Conservation (phyloP, 2,888 invertebrate species). For the Neria commutata region DNA sequence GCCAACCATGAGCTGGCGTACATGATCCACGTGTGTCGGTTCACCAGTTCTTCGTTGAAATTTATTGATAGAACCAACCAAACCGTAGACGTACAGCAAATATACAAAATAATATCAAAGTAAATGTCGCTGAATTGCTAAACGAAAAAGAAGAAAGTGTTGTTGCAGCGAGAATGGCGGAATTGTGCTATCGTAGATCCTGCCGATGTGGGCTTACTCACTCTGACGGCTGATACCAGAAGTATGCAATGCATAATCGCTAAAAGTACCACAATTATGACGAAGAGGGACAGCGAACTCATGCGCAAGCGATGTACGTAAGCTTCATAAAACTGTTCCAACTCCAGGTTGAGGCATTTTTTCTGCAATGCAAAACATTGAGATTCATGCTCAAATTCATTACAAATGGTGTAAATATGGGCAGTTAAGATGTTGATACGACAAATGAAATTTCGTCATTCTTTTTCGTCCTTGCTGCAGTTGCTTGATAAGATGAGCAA, state of each 20-base stretch:
- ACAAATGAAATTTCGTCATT: too few relatives aligned
- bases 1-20: conserved; percentile 61
- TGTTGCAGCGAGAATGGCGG: not conserved
- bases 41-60: conserved; percentile 56
- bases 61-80: conserved; percentile 57
- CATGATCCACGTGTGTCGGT: conserved; percentile 58
- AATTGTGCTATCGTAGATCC: not conserved
- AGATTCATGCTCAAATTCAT: too few relatives aligned
- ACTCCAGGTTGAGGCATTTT: conserved; percentile 75
- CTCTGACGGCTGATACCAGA: conserved; percentile 65
- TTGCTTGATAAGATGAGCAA: too few relatives aligned
- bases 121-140: conserved; percentile 49
- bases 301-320: conserved; percentile 80
- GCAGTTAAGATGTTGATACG: not conserved
- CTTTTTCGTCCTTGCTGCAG: too few relatives aligned
- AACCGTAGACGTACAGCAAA: conserved; percentile 50
- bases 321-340: conserved; percentile 75
- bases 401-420: not conserved
- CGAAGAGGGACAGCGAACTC: conserved; percentile 78
- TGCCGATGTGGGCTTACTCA: too few relatives aligned
- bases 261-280: conserved; percentile 72
- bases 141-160: not conserved
- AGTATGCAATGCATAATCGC: conserved; percentile 69
- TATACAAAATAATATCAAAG: conserved; percentile 56
- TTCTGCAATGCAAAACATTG: conserved; percentile 67